Base-by-base conservation (phyloP, 2,113 vertebrate genomes). In the Irena cyanogastra region DNA sequence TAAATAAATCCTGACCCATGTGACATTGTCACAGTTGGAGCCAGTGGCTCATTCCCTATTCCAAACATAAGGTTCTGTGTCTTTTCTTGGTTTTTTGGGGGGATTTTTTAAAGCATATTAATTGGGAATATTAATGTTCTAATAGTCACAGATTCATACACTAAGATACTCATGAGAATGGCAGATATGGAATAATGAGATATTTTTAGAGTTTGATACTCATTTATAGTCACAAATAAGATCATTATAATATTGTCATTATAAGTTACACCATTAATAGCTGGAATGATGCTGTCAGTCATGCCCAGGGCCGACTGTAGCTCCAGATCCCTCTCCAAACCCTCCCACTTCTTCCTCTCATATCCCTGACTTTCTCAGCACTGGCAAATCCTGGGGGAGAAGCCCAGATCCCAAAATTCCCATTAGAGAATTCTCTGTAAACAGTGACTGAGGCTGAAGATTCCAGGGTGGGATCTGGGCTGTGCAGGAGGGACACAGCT, bases 401-500 rank as follows among this genome's bases (percentile, higher is more conserved):
- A 79, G 16, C 83, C 68, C 11, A 5, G 5, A 3, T 19, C 49
- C 69, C 7, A 8, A 26, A 64, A 5, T 31, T 31, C n/a, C 17
- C 54, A 1, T 7, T 1, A 3, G 35, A 26, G 35, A 59, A 18
- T 35, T 4, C 14, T 27, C 49, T 27, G 57, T 7, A 57, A 76
- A 4, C 3, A 1, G 3, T 2, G 21, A 7, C 23, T 11, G 37
- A 26, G 42, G 28, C 42, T 22, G 5, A 10, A 31, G 13, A 6
- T 30, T n/a, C 10, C 59, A 8, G 37, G 19, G 1, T 7, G 57
- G 33, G 17, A 18, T 0, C 1, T 0, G 42, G 13, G 57, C n/a
- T 35, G 35, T 44, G 54, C 3, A 4, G 71, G 31, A 19, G 4
- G 5, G 47, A 15, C 27, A 2, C 26, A 4, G 30, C 7, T 0